phyloP scores from a whole-genome alignment of 2,113 vertebrate genomes.

The Sturnira hondurensis region DNA sequence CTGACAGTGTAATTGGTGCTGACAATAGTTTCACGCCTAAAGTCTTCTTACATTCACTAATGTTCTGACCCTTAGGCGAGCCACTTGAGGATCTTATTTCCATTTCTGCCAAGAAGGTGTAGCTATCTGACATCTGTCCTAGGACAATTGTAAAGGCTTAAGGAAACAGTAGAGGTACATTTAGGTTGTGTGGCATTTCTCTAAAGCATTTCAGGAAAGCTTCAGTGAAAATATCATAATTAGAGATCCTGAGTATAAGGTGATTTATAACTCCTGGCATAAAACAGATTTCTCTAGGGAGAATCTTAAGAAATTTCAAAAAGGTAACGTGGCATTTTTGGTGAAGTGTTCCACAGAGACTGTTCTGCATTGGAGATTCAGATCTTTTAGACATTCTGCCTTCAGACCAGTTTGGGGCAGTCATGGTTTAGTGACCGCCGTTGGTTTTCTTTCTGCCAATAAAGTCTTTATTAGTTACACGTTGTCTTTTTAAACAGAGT shows the following conservation, averaged over 20 bases:
- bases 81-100: background rate
- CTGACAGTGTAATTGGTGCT: background rate
- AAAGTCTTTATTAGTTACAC: background rate
- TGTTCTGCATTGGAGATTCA: background rate
- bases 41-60: background rate
- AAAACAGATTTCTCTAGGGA: background rate
- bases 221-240: background rate
- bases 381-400: background rate
- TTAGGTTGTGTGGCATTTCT: background rate
- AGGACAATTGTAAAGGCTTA: background rate
- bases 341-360: background rate
- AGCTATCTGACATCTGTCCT: background rate
- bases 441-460: background rate
- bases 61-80: background rate
- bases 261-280: background rate
- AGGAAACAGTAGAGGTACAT: background rate
- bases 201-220: background rate
- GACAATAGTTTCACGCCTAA: background rate
- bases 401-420: background rate
- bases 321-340: constrained; percentile 16
- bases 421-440: background rate
- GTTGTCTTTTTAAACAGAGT: background rate
- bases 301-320: background rate
- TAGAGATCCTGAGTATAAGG: background rate
- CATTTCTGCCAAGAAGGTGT: constrained; percentile 13